Evolutionary conservation across 2,113 vertebrate species (phyloP).

Genomic region (Marmota monax): DNA sequence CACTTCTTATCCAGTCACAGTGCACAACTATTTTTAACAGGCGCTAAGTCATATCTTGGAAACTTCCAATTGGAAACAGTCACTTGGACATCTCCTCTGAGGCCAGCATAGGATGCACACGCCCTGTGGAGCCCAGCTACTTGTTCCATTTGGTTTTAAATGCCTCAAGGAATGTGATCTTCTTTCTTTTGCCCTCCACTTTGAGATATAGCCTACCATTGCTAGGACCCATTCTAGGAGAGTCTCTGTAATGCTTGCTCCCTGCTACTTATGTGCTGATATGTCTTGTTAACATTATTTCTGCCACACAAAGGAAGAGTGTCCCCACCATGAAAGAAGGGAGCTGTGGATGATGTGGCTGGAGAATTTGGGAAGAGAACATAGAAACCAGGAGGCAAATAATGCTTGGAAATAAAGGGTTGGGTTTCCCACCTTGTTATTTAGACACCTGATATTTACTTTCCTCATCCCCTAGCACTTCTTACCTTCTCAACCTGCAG

Average conservation of each 20-base stretch:
- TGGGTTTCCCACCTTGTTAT: not conserved
- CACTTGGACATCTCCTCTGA: not conserved
- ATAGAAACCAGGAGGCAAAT: not conserved
- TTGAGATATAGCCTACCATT: not conserved
- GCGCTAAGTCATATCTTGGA: slow-evolving; percentile 15
- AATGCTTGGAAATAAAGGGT: not conserved
- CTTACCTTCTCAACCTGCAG: too few species aligned
- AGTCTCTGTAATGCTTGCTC: not conserved
- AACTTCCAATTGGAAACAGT: slow-evolving; percentile 37
- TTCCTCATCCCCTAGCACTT: not conserved
- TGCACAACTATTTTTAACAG: not conserved
- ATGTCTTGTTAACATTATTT: not conserved
- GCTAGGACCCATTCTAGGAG: not conserved
- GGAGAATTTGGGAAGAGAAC: slow-evolving; percentile 8
- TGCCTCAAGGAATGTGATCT: not conserved
- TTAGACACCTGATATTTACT: not conserved
- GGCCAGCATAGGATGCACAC: not conserved
- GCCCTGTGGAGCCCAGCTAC: not conserved
- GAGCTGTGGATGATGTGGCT: not conserved
- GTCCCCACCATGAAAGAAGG: not conserved
- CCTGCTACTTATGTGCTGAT: not conserved
- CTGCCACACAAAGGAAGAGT: not conserved
- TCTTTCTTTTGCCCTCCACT: not conserved
- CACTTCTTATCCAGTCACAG: slow-evolving; percentile 31
- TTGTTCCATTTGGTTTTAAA: not conserved